Base-by-base conservation (phyloP, 2,888 invertebrate genomes). In the Agrochola macilenta region DNA sequence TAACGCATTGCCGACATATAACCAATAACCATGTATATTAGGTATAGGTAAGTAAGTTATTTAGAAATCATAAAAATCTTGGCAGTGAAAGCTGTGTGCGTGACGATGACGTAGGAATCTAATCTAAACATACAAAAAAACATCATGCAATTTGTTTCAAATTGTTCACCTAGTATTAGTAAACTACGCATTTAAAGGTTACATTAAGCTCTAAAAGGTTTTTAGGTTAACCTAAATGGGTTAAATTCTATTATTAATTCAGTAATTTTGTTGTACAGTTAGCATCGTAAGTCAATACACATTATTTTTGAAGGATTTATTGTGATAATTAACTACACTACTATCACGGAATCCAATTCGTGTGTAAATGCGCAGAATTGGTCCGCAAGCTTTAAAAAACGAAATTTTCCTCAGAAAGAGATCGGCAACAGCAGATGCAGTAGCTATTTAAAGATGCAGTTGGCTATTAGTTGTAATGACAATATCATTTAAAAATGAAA, bases 231-330 rank as follows among this genome's bases (percentile, higher is more conserved):
- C 65, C 65, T 66, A 76, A 66, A 66, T 76, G 58, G 39, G 30
- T 76, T 58, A 52, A 58, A 58, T 76, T 65, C 23, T 65, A 76
- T 76, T 20, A 76, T 52, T 20, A 65, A 76, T 76, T 74, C 20
- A 63, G 30, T 46, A 0, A 63, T 63, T 43, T 52, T n/a, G 30
- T 14, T 49, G 76, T 76, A 66, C 65, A n/a, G 65, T 65, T 39
- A 49, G 39, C 76, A 49, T 39, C 7, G 7, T 39, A 58, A 76
- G 58, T 65, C 30, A 30, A 49, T 49, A 4, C 49, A 49, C 14
- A 8, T 26, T 8, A 8, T 14, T 66, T 26, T 11, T 39, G 4
- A 8, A 12, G 23, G 35, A 61, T 61, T 61, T 35, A 64, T 64
- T 64, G 39, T 23, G 39, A n/a, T 8, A 35, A 35, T 71, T n/a